Conservation (phyloP, 2,797 vertebrate genomes). For the Acanthurus tractus region DNA sequence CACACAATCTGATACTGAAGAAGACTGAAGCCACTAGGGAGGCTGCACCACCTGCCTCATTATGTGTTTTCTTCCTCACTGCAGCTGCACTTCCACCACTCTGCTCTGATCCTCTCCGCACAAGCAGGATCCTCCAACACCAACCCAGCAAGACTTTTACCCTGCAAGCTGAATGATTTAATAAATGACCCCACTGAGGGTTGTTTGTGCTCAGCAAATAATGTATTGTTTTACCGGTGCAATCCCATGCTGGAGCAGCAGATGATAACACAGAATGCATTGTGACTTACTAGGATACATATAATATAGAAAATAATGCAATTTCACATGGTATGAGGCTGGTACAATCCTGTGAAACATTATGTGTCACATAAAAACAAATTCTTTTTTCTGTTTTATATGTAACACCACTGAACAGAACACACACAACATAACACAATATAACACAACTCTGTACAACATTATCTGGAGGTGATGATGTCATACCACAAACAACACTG, state of each 20-base stretch:
- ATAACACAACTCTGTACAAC: too few species aligned
- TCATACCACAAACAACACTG: too few species aligned
- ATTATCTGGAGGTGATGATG: too few species aligned
- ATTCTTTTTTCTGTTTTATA: not conserved
- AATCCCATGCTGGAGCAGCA: not conserved
- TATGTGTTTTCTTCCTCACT: not conserved
- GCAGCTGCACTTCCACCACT: not conserved
- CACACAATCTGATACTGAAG: conserved; percentile 15
- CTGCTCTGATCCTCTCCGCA: conserved; percentile 6
- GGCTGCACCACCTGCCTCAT: conserved; percentile 19
- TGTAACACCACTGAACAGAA: not conserved
- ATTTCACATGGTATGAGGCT: not conserved
- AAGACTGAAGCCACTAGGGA: conserved; percentile 18
- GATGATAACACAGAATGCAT: not conserved
- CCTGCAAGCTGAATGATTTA: conserved; percentile 22
- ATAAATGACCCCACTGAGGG: conserved; percentile 23
- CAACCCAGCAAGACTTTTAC: conserved; percentile 31
- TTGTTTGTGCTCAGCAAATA: conserved; percentile 20
- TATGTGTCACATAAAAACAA: not conserved
- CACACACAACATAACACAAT: too few species aligned
- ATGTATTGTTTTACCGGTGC: conserved; percentile 6
- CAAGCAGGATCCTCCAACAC: conserved; percentile 12
- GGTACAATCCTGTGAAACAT: not conserved
- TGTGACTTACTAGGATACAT: not conserved
- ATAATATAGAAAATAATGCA: not conserved